Evolutionary conservation across 1,140 invertebrate species (phyloP), one percentile per base, ranked within the genome.

Genomic region (Melipona quadrifasciata): DNA sequence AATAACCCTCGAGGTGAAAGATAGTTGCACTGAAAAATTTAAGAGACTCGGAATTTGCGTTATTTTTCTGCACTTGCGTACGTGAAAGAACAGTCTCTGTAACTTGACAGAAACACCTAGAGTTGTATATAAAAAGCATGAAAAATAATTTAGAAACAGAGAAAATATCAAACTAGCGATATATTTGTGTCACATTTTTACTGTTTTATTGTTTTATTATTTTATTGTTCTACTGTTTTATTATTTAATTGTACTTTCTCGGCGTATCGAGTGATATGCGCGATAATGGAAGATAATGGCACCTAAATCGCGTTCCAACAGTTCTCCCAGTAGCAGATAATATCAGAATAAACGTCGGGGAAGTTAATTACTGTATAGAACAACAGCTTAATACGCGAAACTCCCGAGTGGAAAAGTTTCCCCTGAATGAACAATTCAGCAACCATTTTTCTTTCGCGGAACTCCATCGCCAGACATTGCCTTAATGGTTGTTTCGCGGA

Each of bases 301-400:
- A 57, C 10, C 8, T 17, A 27, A 5, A 53, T 2, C 72, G 31
- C 24, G 65, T 39, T 80, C 39, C 53, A 71, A 80, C 47, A 55
- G 27, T n/a, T 19, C 31, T 4, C 39, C 39, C 24, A 10, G 53
- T 14, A 61, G 39, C 12, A n/a, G 24, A 51, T 73, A 73, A 31
- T 80, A 80, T 71, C 68, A 51, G 39, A 51, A 64, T 81, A 73
- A 47, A 72, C 55, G 67, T 16, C 53, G 24, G 24, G 31, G 67
- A 61, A 51, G 55, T 81, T 81, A 81, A 81, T 81, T 73, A 73
- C 68, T 55, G 68, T 81, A 31, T n/a, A 47, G 47, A 81, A 73
- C 53, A 55, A 64, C 68, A n/a, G 39, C 47, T 81, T 81, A 73
- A 61, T 67, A 19, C 14, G 55, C 27, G 55, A 73, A 73, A 61